Percentiles rank a stretch among this genome's conserved stretches.
phyloP scores from a whole-genome alignment of 1,140 invertebrate genomes.

The Drosophila burlai region DNA sequence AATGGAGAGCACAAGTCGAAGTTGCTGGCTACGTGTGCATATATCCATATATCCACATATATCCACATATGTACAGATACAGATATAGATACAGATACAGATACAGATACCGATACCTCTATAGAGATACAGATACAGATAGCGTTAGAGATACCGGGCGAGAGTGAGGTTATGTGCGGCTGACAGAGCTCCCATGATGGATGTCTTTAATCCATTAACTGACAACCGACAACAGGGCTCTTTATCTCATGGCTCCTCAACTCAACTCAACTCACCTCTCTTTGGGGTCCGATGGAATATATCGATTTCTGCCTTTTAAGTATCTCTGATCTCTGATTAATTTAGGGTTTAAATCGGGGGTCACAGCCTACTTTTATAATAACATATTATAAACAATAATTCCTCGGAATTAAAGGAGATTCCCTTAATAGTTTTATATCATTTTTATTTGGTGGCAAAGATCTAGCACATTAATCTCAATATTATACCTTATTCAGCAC shows the following conservation, averaged over 20 bases:
- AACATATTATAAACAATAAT: too few relatives aligned
- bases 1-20: conserved; percentile 76
- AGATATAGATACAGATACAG: background rate
- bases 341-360: too few relatives aligned
- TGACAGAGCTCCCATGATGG: background rate
- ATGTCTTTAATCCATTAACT: conserved; percentile 5
- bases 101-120: background rate
- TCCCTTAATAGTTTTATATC: background rate
- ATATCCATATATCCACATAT: conserved; percentile 16
- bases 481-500: background rate
- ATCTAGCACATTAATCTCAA: background rate
- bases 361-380: too few relatives aligned
- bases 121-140: conserved; percentile 1
- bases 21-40: conserved; percentile 40
- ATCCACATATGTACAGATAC: conserved; percentile 1
- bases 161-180: conserved; percentile 3
- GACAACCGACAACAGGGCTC: too few relatives aligned
- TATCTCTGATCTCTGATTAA: background rate
- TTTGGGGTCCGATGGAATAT: background rate
- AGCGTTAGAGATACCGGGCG: background rate
- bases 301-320: background rate
- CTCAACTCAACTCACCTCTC: background rate
- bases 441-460: background rate
- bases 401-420: too few relatives aligned
- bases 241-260: background rate